phyloP scores from a whole-genome alignment of 2,888 invertebrate species.

The Sussaba pulchella region DNA sequence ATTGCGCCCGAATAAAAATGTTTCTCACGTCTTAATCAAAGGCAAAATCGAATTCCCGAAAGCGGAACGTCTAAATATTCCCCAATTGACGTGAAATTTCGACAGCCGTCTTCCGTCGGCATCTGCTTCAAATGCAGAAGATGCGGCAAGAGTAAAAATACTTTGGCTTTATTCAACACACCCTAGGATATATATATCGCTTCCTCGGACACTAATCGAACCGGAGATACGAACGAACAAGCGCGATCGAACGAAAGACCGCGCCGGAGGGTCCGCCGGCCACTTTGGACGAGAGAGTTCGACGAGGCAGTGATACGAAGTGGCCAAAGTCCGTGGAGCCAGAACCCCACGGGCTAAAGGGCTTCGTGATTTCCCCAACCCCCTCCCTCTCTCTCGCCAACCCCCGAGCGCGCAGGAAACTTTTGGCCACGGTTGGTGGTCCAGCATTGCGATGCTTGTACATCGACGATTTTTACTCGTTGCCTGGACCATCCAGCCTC shows the following conservation, averaged over 20 bases:
- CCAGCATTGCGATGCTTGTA: slow-evolving; percentile 9
- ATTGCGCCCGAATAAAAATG: too few species aligned
- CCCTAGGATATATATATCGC: background rate
- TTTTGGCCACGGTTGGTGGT: slow-evolving; percentile 38
- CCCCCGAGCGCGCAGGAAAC: slow-evolving; percentile 40
- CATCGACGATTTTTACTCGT: slow-evolving; percentile 42
- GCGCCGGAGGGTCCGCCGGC: slow-evolving; percentile 10
- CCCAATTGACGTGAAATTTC: too few species aligned
- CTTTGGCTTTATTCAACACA: too few species aligned
- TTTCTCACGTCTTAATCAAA: too few species aligned
- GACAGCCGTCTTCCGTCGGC: too few species aligned
- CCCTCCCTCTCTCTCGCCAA: too few species aligned
- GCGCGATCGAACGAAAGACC: background rate
- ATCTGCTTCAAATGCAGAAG: too few species aligned
- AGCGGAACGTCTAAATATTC: too few species aligned
- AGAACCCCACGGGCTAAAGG: background rate
- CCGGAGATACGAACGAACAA: slow-evolving; percentile 36
- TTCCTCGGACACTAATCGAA: slow-evolving; percentile 27
- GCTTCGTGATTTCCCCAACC: slow-evolving; percentile 33
- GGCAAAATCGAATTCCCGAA: too few species aligned
- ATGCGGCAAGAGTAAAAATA: too few species aligned
- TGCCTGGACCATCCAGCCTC: slow-evolving; percentile 10
- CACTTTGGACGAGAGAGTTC: slow-evolving; percentile 43
- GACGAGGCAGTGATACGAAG: slow-evolving; percentile 33
- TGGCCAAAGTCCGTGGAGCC: background rate